Percentiles rank a stretch among this genome's conserved stretches.
Conservation (phyloP, 2,113 vertebrate genomes). For the Elgaria multicarinata region DNA sequence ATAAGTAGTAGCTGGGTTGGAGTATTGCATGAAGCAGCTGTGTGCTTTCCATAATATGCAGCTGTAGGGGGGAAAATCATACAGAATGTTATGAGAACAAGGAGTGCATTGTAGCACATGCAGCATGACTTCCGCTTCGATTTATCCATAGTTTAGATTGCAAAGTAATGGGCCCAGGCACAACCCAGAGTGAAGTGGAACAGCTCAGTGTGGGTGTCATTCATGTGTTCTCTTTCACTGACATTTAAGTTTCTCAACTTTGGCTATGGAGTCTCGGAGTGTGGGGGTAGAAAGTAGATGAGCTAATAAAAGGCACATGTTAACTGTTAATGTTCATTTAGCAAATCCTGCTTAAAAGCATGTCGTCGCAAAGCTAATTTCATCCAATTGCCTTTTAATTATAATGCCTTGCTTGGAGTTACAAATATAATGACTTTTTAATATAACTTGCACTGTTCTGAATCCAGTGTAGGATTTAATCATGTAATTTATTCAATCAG, state of each 20-base stretch:
- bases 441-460: conserved; percentile 70
- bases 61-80: conserved; percentile 59
- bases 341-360: conserved; percentile 72
- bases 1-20: conserved; percentile 36
- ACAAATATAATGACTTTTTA: conserved; percentile 79
- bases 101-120: conserved; percentile 58
- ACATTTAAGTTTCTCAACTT: conserved; percentile 58
- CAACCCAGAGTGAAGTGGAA: conserved; percentile 41
- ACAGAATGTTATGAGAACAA: conserved; percentile 62
- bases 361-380: conserved; percentile 75
- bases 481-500: conserved; percentile 68
- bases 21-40: conserved; percentile 36
- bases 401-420: conserved; percentile 66
- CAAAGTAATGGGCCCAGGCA: conserved; percentile 49
- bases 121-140: conserved; percentile 61
- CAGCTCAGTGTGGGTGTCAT: conserved; percentile 63
- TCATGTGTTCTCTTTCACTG: conserved; percentile 47
- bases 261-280: conserved; percentile 30
- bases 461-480: conserved; percentile 70
- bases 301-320: conserved; percentile 72
- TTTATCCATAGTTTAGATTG: conserved; percentile 60
- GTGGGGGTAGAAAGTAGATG: neutral
- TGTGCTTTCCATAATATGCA: conserved; percentile 62
- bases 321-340: conserved; percentile 72
- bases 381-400: conserved; percentile 76